Percentiles rank a stretch among this genome's conserved stretches.
Evolutionary conservation across 2,797 vertebrate species (phyloP).

Genomic region (Carapus acus): DNA sequence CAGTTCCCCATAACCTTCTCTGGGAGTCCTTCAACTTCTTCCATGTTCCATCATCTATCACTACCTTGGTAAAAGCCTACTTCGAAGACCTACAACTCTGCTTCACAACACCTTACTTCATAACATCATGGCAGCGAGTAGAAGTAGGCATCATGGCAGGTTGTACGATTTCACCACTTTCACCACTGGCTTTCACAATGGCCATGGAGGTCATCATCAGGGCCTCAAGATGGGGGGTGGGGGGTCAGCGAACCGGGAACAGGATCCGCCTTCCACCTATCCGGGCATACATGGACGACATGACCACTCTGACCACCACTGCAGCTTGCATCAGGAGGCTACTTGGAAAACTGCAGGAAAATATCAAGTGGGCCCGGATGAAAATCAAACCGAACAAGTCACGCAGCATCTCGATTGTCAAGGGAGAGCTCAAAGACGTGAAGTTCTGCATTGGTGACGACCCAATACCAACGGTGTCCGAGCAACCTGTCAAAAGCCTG

Average conservation of each 20-base stretch:
- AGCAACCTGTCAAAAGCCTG: slow-evolving; percentile 5
- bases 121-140: background rate
- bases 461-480: background rate
- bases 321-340: background rate
- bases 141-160: slow-evolving; percentile 1
- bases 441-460: background rate
- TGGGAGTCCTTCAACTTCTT: too few species aligned
- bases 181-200: background rate
- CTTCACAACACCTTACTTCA: background rate
- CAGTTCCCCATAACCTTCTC: too few species aligned
- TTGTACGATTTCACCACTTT: background rate
- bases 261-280: too few species aligned
- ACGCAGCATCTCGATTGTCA: slow-evolving; percentile 1
- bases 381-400: background rate
- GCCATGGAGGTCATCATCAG: too few species aligned
- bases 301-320: slow-evolving; percentile 8
- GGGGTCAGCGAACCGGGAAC: too few species aligned
- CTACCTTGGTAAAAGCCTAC: background rate
- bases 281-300: background rate
- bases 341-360: slow-evolving; percentile 26
- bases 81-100: slow-evolving; percentile 2
- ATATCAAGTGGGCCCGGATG: slow-evolving; percentile 72
- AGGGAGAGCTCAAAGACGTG: background rate
- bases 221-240: too few species aligned
- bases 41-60: too few species aligned